Evolutionary conservation across 2,888 invertebrate species (phyloP), one percentile per base, ranked within the genome.

Genomic region (Cacoxenus indagator): DNA sequence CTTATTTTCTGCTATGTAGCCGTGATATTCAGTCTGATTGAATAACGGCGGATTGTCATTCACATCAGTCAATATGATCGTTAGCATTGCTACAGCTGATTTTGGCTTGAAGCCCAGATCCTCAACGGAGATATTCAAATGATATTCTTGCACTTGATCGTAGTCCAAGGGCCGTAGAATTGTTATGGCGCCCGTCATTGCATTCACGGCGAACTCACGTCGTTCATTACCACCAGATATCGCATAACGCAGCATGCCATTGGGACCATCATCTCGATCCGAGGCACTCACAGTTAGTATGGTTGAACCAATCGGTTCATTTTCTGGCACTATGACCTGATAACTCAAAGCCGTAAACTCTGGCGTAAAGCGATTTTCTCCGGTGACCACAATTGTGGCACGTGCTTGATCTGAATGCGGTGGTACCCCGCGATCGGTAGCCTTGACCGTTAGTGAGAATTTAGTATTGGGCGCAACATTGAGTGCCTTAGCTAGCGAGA

Each of bases 11-110:
- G 93, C 91, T 54, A 98, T 89, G 83, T 91, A 94, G 0, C 95
- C 95, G 77, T 93, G 91, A 84, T 94, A 97, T 64, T 90, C 88
- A 0, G 91, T 90, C 84, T 94, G 93, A 86, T 94, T 93, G 84
- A 98, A 98, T 14, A 90, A 89, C 0, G 98, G 98, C 9, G 96
- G 92, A 86, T 98, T 97, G 83, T 98, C 97, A 84, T 97, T 98
- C 45, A 97, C 95, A 85, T 98, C 98, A 0, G 95, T 95, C 1
- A 98, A 90, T 65, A 93, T 94, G 0, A 98, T 93, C 0, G 94
- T 95, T 6, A 97, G 89, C 77, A 94, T 93, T 0, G 95, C 95
- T 4, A 93, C 92, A 0, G 95, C 92, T 81, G 91, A 91, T 76
- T 91, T 92, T 0, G 94, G 91, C 75, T 94, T 92, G 84, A 95